These are phyloP conservation scores for Drosophila colorata DNA, from an alignment of 2,888 invertebrate genomes.

Conservation along the genomic window DNA sequence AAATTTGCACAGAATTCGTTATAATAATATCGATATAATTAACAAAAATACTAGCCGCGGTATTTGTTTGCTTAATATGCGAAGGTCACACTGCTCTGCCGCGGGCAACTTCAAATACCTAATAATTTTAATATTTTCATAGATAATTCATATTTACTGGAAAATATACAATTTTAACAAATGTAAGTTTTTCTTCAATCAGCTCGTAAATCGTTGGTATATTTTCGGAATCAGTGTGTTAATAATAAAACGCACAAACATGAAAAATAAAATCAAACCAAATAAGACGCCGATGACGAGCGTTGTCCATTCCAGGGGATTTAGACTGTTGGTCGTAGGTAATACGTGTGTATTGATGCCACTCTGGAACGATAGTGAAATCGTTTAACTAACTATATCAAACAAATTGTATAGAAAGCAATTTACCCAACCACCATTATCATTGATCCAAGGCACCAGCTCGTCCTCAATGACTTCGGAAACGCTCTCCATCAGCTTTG, in stretches of 20 bases:
- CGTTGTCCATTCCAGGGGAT: slow-evolving; percentile 84
- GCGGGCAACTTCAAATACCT: slow-evolving; percentile 9
- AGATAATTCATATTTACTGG: background rate
- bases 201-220: slow-evolving; percentile 73
- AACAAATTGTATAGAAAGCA: background rate
- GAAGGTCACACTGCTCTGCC: slow-evolving; percentile 11
- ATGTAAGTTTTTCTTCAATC: slow-evolving; percentile 10
- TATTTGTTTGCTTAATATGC: background rate
- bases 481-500: slow-evolving; percentile 91
- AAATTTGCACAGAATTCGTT: background rate
- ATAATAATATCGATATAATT: background rate
- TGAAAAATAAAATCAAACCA: slow-evolving; percentile 81
- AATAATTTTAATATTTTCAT: background rate
- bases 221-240: slow-evolving; percentile 78
- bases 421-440: slow-evolving; percentile 94
- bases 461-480: slow-evolving; percentile 90
- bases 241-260: slow-evolving; percentile 81
- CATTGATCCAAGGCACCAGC: slow-evolving; percentile 91
- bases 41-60: background rate
- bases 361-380: slow-evolving; percentile 54
- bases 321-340: slow-evolving; percentile 80
- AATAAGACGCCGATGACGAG: slow-evolving; percentile 81
- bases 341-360: slow-evolving; percentile 84
- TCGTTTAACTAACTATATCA: too few relatives aligned
- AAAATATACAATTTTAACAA: background rate